Base-by-base conservation (phyloP, 2,113 vertebrate genomes). In the Narcine bancroftii region DNA sequence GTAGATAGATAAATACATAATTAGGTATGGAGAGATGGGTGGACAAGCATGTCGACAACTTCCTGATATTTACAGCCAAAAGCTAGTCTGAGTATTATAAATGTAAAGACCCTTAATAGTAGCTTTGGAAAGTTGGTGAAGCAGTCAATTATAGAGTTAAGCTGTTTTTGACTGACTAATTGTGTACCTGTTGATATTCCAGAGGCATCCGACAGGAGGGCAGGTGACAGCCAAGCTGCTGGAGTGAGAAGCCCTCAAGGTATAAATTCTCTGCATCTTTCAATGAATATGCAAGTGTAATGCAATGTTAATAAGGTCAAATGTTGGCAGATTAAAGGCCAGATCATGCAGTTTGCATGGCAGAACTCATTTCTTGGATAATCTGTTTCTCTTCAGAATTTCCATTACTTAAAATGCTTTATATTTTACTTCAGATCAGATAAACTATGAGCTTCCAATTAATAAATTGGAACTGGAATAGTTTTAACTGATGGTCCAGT, bases 261-360 rank as follows among this genome's bases (percentile, higher is more conserved):
- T 60, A 17, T 19, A 36, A 87, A 87, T 87, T 63, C 81, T 36
- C 56, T 3, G 53, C 53, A 87, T 87, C 77, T 53, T 87, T 60
- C 81, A 60, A 33, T 87, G n/a, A n/a, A 7, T 87, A 42, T 36
- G 81, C 53, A 60, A 87, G 53, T 87, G 36, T 60, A 63, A 87
- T 87, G 53, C n/a, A 60, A n/a, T 87, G 81, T 87, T 87, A 87
- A 87, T 87, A 87, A 87, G 81, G 81, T 87, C 81, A 87, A 87
- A 87, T 87, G 53, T 87, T 87, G 81, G 81, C 81, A 87, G 81
- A 63, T 87, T 87, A 60, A 87, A 87, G 81, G 81, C 33, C 81
- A 63, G 33, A 87, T 60, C 81, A 87, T 60, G 36, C 81, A 60
- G 15, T 56, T 60, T 60, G 56, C 81, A 60, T 17, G n/a, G 81